phyloP scores from a whole-genome alignment of 1,140 invertebrate species.

The Zaprionus inermis region DNA sequence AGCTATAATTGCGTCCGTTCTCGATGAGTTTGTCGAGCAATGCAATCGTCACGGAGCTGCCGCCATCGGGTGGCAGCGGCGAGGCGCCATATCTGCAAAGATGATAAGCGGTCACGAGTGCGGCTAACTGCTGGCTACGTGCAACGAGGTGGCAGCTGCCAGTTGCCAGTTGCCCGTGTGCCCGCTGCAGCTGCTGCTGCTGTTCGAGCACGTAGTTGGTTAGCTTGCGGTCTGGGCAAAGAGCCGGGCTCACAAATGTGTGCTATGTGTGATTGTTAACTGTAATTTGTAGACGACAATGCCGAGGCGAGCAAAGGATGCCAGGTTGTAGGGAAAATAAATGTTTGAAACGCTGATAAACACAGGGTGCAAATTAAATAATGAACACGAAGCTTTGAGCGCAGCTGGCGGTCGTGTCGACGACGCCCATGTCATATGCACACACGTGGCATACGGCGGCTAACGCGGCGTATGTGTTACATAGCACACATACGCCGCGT shows the following conservation, averaged over 20 bases:
- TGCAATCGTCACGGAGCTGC: constrained; percentile 75
- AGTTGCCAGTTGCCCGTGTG: constrained; percentile 35
- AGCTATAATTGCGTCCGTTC: constrained; percentile 86
- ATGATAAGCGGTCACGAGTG: constrained; percentile 45
- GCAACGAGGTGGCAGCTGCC: constrained; percentile 47
- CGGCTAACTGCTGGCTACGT: constrained; percentile 43
- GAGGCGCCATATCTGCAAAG: constrained; percentile 79
- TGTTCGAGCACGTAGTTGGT: constrained; percentile 50
- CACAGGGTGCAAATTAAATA: constrained; percentile 78
- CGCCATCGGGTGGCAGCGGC: constrained; percentile 78
- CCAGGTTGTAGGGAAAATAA: constrained; percentile 55
- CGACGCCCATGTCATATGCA: constrained; percentile 54
- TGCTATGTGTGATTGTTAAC: constrained; percentile 45
- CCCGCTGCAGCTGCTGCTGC: neutral
- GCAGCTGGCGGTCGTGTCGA: constrained; percentile 65
- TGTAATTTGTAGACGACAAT: constrained; percentile 48
- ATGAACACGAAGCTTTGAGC: constrained; percentile 42
- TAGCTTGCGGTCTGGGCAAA: constrained; percentile 31
- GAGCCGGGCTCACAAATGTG: constrained; percentile 40
- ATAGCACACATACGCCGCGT: constrained; percentile 13
- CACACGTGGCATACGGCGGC: constrained; percentile 17
- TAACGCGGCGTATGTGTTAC: neutral
- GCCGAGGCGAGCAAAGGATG: constrained; percentile 8
- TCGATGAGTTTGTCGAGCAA: constrained; percentile 88
- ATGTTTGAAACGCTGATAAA: constrained; percentile 75